phyloP scores from a whole-genome alignment of 2,113 vertebrate species.

The Mobula birostris region DNA sequence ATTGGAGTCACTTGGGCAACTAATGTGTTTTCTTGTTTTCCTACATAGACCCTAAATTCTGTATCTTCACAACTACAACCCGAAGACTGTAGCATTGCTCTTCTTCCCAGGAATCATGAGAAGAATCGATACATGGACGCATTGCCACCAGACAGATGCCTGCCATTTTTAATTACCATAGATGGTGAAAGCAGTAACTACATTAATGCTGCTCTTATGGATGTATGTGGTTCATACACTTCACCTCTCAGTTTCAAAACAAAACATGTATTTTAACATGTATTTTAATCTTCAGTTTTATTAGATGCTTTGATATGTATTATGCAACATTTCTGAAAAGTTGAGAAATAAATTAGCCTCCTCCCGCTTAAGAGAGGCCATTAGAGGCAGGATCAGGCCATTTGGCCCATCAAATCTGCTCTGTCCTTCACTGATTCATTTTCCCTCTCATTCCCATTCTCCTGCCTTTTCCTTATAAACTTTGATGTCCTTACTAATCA shows the following conservation, averaged over 20 bases:
- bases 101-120: slow-evolving; percentile 96
- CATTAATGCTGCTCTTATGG: slow-evolving; percentile 98
- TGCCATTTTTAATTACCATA: slow-evolving; percentile 98
- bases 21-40: slow-evolving; percentile 38
- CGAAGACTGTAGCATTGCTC: slow-evolving; percentile 96
- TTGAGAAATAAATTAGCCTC: background rate
- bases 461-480: too few species aligned
- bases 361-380: too few species aligned
- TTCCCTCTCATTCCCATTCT: too few species aligned
- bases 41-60: slow-evolving; percentile 85
- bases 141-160: slow-evolving; percentile 94
- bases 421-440: too few species aligned
- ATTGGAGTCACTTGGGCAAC: background rate
- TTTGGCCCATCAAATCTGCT: too few species aligned
- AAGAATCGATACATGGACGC: slow-evolving; percentile 99
- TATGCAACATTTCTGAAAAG: background rate
- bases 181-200: slow-evolving; percentile 99
- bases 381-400: too few species aligned
- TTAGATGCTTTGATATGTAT: background rate
- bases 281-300: background rate
- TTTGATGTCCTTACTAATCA: too few species aligned
- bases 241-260: background rate
- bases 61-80: slow-evolving; percentile 95
- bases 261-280: background rate
- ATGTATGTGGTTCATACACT: slow-evolving; percentile 70